Conservation (phyloP, 2,888 invertebrate genomes). For the Gisinianus flammeolus region DNA sequence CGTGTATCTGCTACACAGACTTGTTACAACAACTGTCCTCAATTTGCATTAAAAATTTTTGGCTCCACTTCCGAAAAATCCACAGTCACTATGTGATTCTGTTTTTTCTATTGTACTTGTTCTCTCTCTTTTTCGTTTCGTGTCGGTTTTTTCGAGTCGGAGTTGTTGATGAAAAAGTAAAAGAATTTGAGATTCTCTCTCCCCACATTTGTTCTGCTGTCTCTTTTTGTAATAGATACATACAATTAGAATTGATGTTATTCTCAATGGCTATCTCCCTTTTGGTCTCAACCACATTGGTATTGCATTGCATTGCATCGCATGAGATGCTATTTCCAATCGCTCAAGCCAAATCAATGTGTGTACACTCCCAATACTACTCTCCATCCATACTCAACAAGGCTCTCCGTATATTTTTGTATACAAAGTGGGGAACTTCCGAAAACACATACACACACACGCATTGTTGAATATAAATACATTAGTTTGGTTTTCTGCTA, state of each 20-base stretch:
- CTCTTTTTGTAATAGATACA: not conserved
- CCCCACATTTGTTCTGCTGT: not conserved
- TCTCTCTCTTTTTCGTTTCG: not conserved
- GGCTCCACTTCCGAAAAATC: not conserved
- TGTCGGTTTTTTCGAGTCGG: not conserved
- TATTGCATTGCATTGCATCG: not conserved
- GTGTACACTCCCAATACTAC: not conserved
- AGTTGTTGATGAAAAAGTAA: not conserved
- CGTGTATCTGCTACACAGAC: not conserved
- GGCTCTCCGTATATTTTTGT: not conserved
- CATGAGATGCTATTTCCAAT: not conserved
- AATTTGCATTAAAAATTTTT: constrained; percentile 23
- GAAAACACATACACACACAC: not conserved
- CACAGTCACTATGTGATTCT: not conserved
- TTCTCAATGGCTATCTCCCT: not conserved
- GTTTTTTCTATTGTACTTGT: not conserved
- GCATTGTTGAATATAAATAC: constrained; percentile 12
- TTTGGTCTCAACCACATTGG: not conserved
- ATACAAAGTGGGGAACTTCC: no score
- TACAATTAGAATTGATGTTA: not conserved
- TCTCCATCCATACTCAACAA: not conserved
- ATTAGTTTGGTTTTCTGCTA: constrained; percentile 3
- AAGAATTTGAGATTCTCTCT: not conserved
- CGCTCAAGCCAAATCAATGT: constrained; percentile 4
- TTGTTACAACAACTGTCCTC: constrained; percentile 17